A percentile compares a stretch with the other conserved stretches of the same genome.
Conservation (phyloP, 2,888 invertebrate species). For the Osedax fenrisi region DNA sequence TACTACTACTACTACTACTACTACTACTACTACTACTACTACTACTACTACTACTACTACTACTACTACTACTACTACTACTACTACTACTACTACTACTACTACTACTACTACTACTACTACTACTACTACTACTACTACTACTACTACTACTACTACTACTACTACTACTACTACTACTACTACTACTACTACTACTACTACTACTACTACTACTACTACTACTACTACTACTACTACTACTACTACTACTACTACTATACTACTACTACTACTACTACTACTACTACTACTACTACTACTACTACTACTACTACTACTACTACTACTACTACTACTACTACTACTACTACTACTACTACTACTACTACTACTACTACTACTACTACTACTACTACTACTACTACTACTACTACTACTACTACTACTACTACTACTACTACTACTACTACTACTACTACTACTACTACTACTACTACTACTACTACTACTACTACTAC, state of each 20-base stretch:
- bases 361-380: slow-evolving; percentile 7
- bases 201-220: slow-evolving; percentile 10
- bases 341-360: slow-evolving; percentile 10
- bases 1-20: slow-evolving; percentile 7
- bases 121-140: slow-evolving; percentile 10
- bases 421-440: background rate
- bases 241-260: too few relatives aligned
- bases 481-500: too few relatives aligned
- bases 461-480: slow-evolving; percentile 5
- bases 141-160: slow-evolving; percentile 7
- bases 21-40: slow-evolving; percentile 7
- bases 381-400: slow-evolving; percentile 4
- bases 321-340: slow-evolving; percentile 10
- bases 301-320: slow-evolving; percentile 4
- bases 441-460: slow-evolving; percentile 7
- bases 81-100: slow-evolving; percentile 4
- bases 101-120: slow-evolving; percentile 6
- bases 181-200: slow-evolving; percentile 10
- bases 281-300: slow-evolving; percentile 10
- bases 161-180: slow-evolving; percentile 7
- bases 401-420: slow-evolving; percentile 7
- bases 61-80: slow-evolving; percentile 4
- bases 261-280: too few relatives aligned
- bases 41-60: slow-evolving; percentile 4
- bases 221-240: slow-evolving; percentile 4